A percentile compares a stretch with the other conserved stretches of the same genome.
Evolutionary conservation across 2,888 invertebrate genomes (phyloP).

Genomic region (Alsophila aescularia): DNA sequence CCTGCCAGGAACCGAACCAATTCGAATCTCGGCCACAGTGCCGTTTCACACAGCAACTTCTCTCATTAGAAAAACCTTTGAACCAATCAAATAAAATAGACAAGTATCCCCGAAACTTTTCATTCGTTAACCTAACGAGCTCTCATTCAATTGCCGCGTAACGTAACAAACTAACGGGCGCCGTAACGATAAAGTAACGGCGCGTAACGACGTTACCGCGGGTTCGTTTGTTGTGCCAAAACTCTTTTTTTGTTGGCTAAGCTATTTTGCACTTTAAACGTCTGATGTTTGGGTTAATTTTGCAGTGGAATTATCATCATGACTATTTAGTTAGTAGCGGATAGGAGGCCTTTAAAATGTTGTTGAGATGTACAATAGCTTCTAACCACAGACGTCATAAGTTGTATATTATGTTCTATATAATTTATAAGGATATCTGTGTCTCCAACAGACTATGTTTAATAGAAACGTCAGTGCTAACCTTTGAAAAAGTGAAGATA

Average conservation of each 20-base stretch:
- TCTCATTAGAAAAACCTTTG: constrained; percentile 2
- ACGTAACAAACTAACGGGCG: constrained; percentile 52
- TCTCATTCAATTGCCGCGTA: constrained; percentile 50
- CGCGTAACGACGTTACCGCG: constrained; percentile 53
- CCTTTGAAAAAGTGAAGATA: too few relatives aligned
- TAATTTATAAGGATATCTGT: too few relatives aligned
- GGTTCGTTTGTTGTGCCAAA: constrained; percentile 47
- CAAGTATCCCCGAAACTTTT: constrained; percentile 21
- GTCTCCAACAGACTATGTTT: too few relatives aligned
- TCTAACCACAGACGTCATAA: background rate
- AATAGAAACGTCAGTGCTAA: too few relatives aligned
- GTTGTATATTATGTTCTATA: too few relatives aligned
- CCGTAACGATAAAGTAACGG: constrained; percentile 50
- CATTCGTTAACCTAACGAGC: constrained; percentile 29
- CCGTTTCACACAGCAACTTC: background rate
- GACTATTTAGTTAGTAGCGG: constrained; percentile 4
- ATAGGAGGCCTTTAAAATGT: constrained; percentile 4
- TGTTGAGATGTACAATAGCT: background rate
- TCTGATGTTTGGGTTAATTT: constrained; percentile 20
- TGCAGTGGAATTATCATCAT: constrained; percentile 11
- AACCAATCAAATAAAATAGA: constrained; percentile 16
- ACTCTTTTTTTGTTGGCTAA: constrained; percentile 38
- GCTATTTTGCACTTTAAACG: constrained; percentile 38
- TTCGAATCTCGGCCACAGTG: too few relatives aligned
- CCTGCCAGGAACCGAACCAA: too few relatives aligned